Conservation (phyloP, 2,797 vertebrate genomes). For the Typhlichthys eigenmanni region DNA sequence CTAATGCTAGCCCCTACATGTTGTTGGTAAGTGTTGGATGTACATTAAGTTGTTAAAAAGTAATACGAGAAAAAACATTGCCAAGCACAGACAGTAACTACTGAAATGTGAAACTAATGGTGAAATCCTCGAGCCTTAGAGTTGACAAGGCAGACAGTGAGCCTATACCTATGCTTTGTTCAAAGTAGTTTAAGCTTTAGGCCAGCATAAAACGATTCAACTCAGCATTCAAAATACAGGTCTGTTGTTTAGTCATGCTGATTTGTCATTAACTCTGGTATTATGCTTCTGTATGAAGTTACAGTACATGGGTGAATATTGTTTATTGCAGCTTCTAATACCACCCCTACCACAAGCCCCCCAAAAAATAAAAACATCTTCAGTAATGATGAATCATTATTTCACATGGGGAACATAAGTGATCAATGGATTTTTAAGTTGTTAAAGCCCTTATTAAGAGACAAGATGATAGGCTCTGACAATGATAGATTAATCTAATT, state of each 20-base stretch:
- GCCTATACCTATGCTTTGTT: constrained; percentile 14
- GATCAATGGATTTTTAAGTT: too few species aligned
- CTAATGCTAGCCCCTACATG: too few species aligned
- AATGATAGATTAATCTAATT: too few species aligned
- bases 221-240: constrained; percentile 38
- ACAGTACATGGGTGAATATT: too few species aligned
- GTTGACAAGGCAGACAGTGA: not conserved
- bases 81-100: not conserved
- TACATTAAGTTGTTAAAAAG: not conserved
- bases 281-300: too few species aligned
- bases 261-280: constrained; percentile 26
- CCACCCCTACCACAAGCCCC: too few species aligned
- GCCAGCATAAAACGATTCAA: constrained; percentile 30
- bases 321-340: not conserved
- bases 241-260: constrained; percentile 38
- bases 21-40: not conserved
- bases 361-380: not conserved
- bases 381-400: too few species aligned
- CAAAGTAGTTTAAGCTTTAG: constrained; percentile 17
- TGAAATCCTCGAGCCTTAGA: not conserved
- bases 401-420: too few species aligned
- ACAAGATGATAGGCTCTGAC: too few species aligned
- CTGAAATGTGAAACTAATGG: not conserved
- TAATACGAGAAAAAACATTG: not conserved
- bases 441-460: too few species aligned